A percentile compares a stretch with the other conserved stretches of the same genome.
These are phyloP conservation scores for Coenonympha glycerion DNA, from an alignment of 2,888 invertebrate genomes.

Conservation along the genomic window DNA sequence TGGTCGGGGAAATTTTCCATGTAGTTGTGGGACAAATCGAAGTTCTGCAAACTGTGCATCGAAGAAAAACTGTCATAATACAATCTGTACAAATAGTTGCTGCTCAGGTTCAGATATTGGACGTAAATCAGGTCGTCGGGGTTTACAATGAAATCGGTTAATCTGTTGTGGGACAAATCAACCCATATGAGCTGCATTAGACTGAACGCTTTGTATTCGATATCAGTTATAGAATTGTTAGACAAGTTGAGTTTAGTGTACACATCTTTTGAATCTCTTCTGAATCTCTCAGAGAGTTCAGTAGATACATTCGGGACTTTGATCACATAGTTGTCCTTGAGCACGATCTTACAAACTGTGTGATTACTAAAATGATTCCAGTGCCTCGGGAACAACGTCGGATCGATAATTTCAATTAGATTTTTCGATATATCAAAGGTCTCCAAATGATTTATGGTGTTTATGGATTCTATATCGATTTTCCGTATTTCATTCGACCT, in stretches of 20 bases:
- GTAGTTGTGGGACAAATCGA: slow-evolving; percentile 59
- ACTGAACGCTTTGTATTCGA: slow-evolving; percentile 58
- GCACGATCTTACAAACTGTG: slow-evolving; percentile 51
- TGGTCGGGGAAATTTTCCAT: slow-evolving; percentile 49
- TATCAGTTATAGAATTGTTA: slow-evolving; percentile 46
- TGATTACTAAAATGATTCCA: slow-evolving; percentile 53
- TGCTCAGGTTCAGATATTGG: slow-evolving; percentile 54
- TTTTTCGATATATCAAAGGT: slow-evolving; percentile 62
- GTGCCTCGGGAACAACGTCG: slow-evolving; percentile 52
- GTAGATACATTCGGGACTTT: slow-evolving; percentile 48
- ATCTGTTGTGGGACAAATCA: slow-evolving; percentile 53
- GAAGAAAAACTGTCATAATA: slow-evolving; percentile 48
- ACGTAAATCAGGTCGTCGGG: slow-evolving; percentile 45
- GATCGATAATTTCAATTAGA: slow-evolving; percentile 44
- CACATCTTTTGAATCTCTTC: slow-evolving; percentile 32
- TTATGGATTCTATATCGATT: slow-evolving; percentile 50
- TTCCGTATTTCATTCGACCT: slow-evolving; percentile 50
- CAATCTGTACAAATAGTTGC: slow-evolving; percentile 45
- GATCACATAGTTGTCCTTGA: slow-evolving; percentile 52
- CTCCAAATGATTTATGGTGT: slow-evolving; percentile 56
- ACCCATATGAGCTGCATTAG: slow-evolving; percentile 45
- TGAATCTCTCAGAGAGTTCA: slow-evolving; percentile 37
- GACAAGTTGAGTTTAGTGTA: slow-evolving; percentile 58
- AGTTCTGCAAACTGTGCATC: slow-evolving; percentile 54
- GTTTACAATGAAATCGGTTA: slow-evolving; percentile 48